A percentile compares a stretch with the other conserved stretches of the same genome.
Conservation (phyloP, 2,888 invertebrate genomes). For the Lasioglossum malachurum region DNA sequence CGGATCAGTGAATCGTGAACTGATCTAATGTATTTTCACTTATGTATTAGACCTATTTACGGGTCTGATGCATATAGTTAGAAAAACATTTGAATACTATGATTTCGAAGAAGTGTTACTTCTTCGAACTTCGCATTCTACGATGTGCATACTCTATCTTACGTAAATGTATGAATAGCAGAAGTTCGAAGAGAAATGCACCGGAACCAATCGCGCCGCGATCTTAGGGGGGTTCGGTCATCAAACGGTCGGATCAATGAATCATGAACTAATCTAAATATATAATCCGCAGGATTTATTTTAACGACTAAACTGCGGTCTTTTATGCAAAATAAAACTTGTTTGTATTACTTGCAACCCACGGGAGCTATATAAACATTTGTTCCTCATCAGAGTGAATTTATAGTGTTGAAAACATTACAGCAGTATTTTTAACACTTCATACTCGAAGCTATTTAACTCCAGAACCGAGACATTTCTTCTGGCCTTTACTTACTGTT, state of each 20-base stretch:
- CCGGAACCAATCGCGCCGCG: not conserved
- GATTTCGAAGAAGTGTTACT: not conserved
- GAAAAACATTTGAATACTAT: not conserved
- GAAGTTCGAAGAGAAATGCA: not conserved
- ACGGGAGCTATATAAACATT: not conserved
- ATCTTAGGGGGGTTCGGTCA: not conserved
- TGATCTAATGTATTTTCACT: not conserved
- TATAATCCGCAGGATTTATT: not conserved
- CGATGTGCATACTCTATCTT: not conserved
- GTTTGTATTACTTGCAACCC: not conserved
- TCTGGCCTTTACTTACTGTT: no score
- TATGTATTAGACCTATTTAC: not conserved
- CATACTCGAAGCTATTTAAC: not conserved
- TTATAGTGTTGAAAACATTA: not conserved
- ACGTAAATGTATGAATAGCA: not conserved
- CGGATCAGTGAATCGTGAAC: not conserved
- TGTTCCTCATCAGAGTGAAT: not conserved
- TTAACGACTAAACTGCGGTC: no score
- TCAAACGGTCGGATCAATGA: conserved; percentile 3
- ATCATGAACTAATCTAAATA: not conserved
- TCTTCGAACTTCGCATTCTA: not conserved
- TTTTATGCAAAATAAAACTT: not conserved
- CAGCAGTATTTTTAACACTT: not conserved
- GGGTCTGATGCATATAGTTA: not conserved
- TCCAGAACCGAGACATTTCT: not conserved